phyloP scores from a whole-genome alignment of 2,888 invertebrate species.

The Orthonevra nobilis region DNA sequence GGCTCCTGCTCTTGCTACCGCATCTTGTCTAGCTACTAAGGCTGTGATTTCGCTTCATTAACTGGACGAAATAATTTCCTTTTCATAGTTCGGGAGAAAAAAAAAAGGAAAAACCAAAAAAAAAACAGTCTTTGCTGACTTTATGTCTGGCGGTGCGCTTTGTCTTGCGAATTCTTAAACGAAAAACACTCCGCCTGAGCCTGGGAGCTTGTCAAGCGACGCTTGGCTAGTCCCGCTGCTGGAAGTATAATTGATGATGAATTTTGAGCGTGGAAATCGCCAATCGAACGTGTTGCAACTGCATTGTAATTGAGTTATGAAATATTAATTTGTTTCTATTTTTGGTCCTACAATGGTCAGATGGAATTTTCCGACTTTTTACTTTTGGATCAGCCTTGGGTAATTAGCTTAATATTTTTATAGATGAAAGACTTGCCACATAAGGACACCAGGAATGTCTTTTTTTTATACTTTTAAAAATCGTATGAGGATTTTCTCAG shows the following conservation, averaged over 20 bases:
- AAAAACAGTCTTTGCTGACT: constrained; percentile 51
- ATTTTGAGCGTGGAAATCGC: constrained; percentile 64
- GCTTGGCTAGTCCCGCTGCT: background rate
- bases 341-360: constrained; percentile 5
- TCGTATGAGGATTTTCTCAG: no score
- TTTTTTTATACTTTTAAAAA: no score
- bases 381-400: constrained; percentile 27
- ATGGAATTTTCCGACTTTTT: constrained; percentile 44
- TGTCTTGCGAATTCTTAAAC: constrained; percentile 24
- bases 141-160: constrained; percentile 64
- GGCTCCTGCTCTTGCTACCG: no score
- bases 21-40: constrained; percentile 16
- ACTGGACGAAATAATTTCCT: constrained; percentile 59
- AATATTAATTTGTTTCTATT: constrained; percentile 43
- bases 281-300: constrained; percentile 60
- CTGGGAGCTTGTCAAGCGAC: background rate
- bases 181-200: constrained; percentile 14
- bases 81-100: background rate
- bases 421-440: no score
- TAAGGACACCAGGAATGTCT: no score
- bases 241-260: constrained; percentile 50
- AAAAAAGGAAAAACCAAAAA: background rate
- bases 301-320: constrained; percentile 63
- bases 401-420: constrained; percentile 36
- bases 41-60: constrained; percentile 61